phyloP scores from a whole-genome alignment of 2,888 invertebrate genomes.

The Teleogryllus oceanicus region DNA sequence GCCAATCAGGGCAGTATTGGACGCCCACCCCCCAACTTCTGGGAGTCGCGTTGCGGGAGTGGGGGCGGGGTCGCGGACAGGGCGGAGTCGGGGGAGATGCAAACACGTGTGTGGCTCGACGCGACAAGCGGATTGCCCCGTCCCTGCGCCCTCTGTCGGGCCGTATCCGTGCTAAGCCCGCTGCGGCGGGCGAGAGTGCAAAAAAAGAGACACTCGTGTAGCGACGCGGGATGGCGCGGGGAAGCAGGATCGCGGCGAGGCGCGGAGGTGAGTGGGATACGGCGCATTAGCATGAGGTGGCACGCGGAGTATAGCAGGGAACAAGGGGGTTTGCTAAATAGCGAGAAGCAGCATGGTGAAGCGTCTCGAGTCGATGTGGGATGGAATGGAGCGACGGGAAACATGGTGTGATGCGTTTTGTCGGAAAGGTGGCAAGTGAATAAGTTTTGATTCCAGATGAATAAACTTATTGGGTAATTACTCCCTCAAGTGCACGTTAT shows the following conservation, averaged over 20 bases:
- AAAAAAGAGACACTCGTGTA: background rate
- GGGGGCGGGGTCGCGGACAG: background rate
- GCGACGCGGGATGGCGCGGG: background rate
- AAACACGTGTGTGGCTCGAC: background rate
- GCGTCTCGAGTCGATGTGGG: no score
- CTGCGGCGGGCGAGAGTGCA: background rate
- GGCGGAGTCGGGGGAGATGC: background rate
- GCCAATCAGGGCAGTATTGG: background rate
- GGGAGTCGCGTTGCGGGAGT: background rate
- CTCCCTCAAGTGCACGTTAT: no score
- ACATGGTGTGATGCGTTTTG: no score
- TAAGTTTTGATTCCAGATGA: no score
- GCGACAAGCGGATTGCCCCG: conserved; percentile 18
- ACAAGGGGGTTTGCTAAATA: no score
- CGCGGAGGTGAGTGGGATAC: no score
- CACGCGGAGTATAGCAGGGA: no score
- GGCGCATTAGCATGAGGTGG: no score
- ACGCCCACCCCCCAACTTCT: background rate
- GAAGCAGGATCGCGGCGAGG: background rate
- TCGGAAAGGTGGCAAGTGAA: no score
- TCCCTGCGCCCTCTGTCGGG: background rate
- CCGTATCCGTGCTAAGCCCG: background rate
- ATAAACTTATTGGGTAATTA: no score
- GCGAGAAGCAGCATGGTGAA: no score
- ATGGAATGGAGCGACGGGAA: no score